These are phyloP conservation scores for Grammatotria lemairii DNA, from an alignment of 2,113 vertebrate genomes.

Conservation along the genomic window DNA sequence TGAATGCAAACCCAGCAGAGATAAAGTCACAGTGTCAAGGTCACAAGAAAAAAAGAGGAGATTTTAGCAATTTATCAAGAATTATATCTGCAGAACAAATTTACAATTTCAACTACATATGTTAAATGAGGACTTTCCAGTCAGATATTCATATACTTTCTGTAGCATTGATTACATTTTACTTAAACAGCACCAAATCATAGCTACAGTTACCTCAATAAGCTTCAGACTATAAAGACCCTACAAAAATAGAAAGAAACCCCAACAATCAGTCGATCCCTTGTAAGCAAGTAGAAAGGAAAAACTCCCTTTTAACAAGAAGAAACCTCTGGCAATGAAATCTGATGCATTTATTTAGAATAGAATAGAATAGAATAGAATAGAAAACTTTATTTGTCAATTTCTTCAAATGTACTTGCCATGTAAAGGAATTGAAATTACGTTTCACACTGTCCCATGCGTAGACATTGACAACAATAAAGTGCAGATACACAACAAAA, in stretches of 20 bases:
- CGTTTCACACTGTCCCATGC: no score
- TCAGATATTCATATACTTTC: background rate
- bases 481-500: no score
- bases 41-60: background rate
- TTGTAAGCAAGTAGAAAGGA: background rate
- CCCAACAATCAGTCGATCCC: background rate
- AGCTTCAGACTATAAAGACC: accelerated
- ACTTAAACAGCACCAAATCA: background rate
- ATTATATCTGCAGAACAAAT: background rate
- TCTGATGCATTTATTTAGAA: background rate
- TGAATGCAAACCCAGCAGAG: background rate
- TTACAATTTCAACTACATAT: background rate
- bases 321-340: background rate
- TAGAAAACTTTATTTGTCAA: no score
- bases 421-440: no score
- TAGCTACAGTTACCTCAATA: background rate
- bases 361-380: no score
- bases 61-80: background rate
- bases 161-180: background rate
- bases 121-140: background rate
- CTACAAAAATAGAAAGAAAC: background rate
- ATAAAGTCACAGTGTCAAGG: background rate
- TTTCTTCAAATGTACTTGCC: no score
- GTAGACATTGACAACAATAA: no score
- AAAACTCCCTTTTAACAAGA: accelerated